Evolutionary conservation across 2,797 vertebrate species (phyloP).

Genomic region (Heterohyrax brucei): DNA sequence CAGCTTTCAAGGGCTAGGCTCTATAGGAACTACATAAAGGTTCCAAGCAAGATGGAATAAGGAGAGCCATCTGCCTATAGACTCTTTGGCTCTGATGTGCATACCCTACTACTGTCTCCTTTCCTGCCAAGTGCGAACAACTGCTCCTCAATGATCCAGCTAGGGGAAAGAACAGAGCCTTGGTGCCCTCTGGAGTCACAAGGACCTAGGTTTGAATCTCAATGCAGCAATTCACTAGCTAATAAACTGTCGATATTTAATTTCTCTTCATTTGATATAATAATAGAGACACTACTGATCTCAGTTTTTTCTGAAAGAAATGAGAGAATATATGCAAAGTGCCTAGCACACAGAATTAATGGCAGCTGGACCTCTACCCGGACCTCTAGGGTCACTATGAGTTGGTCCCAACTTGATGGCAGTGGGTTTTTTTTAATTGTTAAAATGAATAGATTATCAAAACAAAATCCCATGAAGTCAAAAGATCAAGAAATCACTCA

Average conservation of each 20-base stretch:
- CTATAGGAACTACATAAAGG: not conserved
- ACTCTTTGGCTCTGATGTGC: slow-evolving; percentile 7
- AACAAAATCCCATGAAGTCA: slow-evolving; percentile 12
- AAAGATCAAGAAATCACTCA: not conserved
- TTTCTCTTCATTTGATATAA: slow-evolving; percentile 25
- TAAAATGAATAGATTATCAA: slow-evolving; percentile 5
- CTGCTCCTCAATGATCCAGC: not conserved
- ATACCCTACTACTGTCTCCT: not conserved
- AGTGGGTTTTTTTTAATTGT: not conserved
- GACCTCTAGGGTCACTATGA: too few species aligned
- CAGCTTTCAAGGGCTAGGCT: slow-evolving; percentile 20
- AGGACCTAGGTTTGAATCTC: slow-evolving; percentile 44
- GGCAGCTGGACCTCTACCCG: not conserved
- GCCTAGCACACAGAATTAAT: not conserved
- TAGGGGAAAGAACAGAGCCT: not conserved
- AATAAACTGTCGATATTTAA: slow-evolving; percentile 37
- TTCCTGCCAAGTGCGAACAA: not conserved
- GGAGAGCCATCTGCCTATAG: not conserved
- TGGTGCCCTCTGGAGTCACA: not conserved
- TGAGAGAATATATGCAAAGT: not conserved
- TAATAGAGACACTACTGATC: not conserved
- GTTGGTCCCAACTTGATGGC: too few species aligned
- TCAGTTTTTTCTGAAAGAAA: slow-evolving; percentile 43
- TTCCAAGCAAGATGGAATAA: not conserved
- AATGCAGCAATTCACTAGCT: not conserved